A percentile compares a stretch with the other conserved stretches of the same genome.
Conservation (phyloP, 92 coral and sea anemone genomes). For the Palythoa caribaeorum region DNA sequence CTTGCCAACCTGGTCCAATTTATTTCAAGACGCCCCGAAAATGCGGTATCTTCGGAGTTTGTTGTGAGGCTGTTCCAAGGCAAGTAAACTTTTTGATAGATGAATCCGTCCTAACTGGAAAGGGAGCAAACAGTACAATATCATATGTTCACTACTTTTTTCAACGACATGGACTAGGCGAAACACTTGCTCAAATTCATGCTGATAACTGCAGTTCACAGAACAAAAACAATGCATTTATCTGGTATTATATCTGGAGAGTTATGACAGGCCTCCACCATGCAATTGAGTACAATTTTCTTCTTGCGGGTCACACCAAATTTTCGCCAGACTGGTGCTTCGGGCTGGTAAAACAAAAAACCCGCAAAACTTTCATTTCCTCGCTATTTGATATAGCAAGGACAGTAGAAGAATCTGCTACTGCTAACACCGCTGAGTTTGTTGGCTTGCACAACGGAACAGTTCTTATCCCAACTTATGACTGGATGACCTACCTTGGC, state of each 20-base stretch:
- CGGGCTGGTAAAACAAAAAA: constrained; percentile 35
- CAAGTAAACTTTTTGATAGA: constrained; percentile 66
- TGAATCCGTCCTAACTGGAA: constrained; percentile 62
- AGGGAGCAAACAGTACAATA: constrained; percentile 69
- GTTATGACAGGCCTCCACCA: constrained; percentile 39
- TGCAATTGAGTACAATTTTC: constrained; percentile 52
- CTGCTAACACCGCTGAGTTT: constrained; percentile 13
- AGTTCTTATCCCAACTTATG: constrained; percentile 38
- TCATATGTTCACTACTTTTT: constrained; percentile 65
- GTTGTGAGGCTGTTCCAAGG: constrained; percentile 66
- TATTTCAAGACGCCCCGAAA: constrained; percentile 59
- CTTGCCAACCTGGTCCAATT: constrained; percentile 78
- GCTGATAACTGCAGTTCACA: constrained; percentile 73
- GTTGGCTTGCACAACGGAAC: constrained; percentile 38
- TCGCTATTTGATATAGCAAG: constrained; percentile 35
- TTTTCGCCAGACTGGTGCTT: not conserved
- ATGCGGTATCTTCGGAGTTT: constrained; percentile 61
- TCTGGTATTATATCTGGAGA: constrained; percentile 72
- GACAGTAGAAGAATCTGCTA: constrained; percentile 39
- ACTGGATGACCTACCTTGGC: constrained; percentile 24
- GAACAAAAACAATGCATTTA: constrained; percentile 66
- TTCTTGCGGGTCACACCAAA: constrained; percentile 65
- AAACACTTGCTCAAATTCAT: constrained; percentile 66
- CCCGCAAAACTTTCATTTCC: constrained; percentile 7
- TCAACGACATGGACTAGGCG: constrained; percentile 66